Evolutionary conservation across 2,113 vertebrate genomes (phyloP), one percentile per base, ranked within the genome.

Genomic region (Onychostoma macrolepis): DNA sequence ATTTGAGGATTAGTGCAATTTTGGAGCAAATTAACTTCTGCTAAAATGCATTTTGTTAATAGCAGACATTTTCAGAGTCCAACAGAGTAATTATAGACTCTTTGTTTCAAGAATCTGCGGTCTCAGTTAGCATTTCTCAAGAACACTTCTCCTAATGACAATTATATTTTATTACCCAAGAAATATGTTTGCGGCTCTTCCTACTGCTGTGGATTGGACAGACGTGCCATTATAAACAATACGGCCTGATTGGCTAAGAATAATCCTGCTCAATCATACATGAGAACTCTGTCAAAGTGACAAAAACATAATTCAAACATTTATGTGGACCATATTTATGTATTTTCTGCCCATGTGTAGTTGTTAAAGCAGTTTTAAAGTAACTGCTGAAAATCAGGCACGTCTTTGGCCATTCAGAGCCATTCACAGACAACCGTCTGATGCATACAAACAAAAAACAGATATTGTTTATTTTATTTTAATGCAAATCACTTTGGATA

Each of bases 81-180:
- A 53, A 53, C 15, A 30, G 50, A 7, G n/a, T 36, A 58, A 80
- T 61, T 48, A 36, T 1, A 79, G 28, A 24, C 26, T n/a, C 17
- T 58, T 33, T 58, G 77, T 79, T 79, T 79, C 19, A 74, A 41
- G 69, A 24, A 12, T 41, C 21, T 74, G 33, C 1, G 17, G 3
- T 10, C 33, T 19, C 30, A 21, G 33, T 24, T 24, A 17, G 5
- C 21, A 4, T 67, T 84, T 63, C 36, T 74, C 75, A 80, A 84
- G 75, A 83, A 84, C 82, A 58, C 81, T 84, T 87, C 45, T 56
- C 15, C 69, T 71, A 79, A 83, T 71, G 50, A 53, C 75, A 83
- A 87, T 74, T 75, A 45, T 13, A 58, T 30, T 9, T 36, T 21
- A 79, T 58, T 36, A 24, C 30, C 28, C 6, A 56, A 58, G 1